These are phyloP conservation scores for Hemaris fuciformis DNA, from an alignment of 2,888 invertebrate genomes.

Conservation along the genomic window DNA sequence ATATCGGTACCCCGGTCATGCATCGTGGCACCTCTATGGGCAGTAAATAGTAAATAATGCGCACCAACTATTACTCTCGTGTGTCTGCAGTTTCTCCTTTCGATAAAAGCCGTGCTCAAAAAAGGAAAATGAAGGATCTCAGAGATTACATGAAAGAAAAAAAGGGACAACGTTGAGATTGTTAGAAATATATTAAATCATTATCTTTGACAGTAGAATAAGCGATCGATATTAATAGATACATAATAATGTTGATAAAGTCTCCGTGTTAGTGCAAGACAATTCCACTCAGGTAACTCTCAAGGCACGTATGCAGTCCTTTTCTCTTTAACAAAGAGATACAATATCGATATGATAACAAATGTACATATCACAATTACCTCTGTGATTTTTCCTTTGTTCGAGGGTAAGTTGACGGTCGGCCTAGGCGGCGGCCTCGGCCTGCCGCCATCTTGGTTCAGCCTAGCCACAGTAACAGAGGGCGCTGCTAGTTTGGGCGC, in stretches of 20 bases:
- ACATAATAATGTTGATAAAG: slow-evolving; percentile 23
- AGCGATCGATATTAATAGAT: slow-evolving; percentile 33
- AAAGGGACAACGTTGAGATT: slow-evolving; percentile 49
- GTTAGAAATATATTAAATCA: slow-evolving; percentile 44
- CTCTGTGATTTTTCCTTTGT: slow-evolving; percentile 58
- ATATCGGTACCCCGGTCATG: neutral
- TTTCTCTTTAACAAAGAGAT: slow-evolving; percentile 51
- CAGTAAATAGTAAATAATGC: neutral
- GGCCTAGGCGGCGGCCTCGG: slow-evolving; percentile 30
- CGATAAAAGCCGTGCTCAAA: slow-evolving; percentile 11
- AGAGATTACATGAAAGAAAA: slow-evolving; percentile 30
- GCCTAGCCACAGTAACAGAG: slow-evolving; percentile 36
- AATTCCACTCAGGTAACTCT: slow-evolving; percentile 46
- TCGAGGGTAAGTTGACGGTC: slow-evolving; percentile 30
- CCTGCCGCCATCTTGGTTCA: slow-evolving; percentile 34
- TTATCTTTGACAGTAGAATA: slow-evolving; percentile 45
- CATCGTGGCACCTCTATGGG: neutral
- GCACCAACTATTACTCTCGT: neutral
- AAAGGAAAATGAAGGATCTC: slow-evolving; percentile 21
- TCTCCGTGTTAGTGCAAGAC: slow-evolving; percentile 52
- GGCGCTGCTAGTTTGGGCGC: slow-evolving; percentile 36
- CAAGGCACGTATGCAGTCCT: slow-evolving; percentile 45
- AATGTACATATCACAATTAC: slow-evolving; percentile 73
- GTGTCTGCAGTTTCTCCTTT: neutral
- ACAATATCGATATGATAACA: slow-evolving; percentile 65